Conservation (phyloP, 1,140 invertebrate genomes). For the Aphaenogaster rudis region DNA sequence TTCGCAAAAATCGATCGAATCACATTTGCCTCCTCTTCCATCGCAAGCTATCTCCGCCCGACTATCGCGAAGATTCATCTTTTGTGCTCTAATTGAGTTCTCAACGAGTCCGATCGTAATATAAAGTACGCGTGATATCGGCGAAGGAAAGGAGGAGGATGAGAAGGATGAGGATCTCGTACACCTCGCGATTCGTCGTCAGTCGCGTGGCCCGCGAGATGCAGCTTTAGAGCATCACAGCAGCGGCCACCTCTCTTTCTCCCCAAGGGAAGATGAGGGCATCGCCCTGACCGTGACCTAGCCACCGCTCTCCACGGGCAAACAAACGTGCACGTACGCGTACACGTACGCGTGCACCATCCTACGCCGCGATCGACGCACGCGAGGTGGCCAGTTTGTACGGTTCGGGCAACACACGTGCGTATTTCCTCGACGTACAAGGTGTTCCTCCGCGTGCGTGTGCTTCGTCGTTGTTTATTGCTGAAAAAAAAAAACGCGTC, state of each 20-base stretch:
- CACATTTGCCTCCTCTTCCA: not conserved
- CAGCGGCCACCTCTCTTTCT: conserved; percentile 67
- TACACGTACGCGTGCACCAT: not conserved
- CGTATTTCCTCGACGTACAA: conserved; percentile 1
- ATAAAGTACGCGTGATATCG: conserved; percentile 26
- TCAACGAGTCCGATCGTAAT: conserved; percentile 44
- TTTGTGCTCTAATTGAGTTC: conserved; percentile 42
- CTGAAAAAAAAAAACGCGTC: not conserved
- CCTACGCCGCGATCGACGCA: conserved; percentile 21
- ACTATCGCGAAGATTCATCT: conserved; percentile 41
- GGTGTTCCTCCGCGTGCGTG: conserved; percentile 6
- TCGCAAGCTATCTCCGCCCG: not conserved
- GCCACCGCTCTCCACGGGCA: conserved; percentile 75
- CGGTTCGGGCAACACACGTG: conserved; percentile 15
- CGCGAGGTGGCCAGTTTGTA: conserved; percentile 27
- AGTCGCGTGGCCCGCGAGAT: conserved; percentile 51
- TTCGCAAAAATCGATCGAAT: not conserved
- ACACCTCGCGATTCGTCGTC: conserved; percentile 19
- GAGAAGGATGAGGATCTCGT: not conserved
- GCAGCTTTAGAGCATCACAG: conserved; percentile 37
- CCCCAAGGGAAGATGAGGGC: conserved; percentile 80
- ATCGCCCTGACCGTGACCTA: conserved; percentile 87
- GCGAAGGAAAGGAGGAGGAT: not conserved
- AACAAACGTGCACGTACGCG: conserved; percentile 68
- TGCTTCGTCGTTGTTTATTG: not conserved